Percentiles rank a stretch among this genome's conserved stretches.
Evolutionary conservation across 2,888 invertebrate genomes (phyloP).

Genomic region (Fragum sueziense): DNA sequence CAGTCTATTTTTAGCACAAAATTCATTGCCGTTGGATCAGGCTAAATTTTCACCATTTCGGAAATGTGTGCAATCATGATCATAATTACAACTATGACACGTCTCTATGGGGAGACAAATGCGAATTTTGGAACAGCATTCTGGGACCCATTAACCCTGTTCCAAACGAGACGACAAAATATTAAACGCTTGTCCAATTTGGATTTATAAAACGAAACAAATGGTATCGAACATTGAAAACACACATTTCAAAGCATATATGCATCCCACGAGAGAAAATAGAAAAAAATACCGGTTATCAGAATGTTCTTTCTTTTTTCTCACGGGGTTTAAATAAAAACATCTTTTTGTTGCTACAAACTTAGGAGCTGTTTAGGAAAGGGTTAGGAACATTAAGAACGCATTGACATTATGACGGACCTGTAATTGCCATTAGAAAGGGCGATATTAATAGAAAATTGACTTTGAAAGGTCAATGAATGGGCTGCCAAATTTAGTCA

Average conservation of each 20-base stretch:
- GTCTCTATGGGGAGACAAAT: constrained; percentile 20
- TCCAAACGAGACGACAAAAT: no score
- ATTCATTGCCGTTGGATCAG: no score
- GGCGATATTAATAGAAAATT: not conserved
- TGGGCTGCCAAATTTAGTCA: no score
- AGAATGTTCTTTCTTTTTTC: not conserved
- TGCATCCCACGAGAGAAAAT: no score
- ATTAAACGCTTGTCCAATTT: no score
- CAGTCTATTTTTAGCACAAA: no score
- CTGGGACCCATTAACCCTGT: constrained; percentile 6
- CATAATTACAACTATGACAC: constrained; percentile 37
- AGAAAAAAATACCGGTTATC: not conserved
- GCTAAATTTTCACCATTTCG: no score
- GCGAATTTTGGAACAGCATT: not conserved
- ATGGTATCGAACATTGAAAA: no score
- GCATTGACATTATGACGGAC: not conserved
- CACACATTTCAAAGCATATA: no score
- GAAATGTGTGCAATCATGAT: constrained; percentile 31
- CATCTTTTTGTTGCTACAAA: no score
- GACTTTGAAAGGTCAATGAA: not conserved
- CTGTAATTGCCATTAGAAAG: not conserved
- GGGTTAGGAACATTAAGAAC: not conserved
- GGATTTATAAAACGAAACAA: no score
- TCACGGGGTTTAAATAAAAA: no score
- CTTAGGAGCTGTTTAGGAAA: not conserved